Conservation (phyloP, 2,113 vertebrate species). For the Campylomormyrus tamandua region DNA sequence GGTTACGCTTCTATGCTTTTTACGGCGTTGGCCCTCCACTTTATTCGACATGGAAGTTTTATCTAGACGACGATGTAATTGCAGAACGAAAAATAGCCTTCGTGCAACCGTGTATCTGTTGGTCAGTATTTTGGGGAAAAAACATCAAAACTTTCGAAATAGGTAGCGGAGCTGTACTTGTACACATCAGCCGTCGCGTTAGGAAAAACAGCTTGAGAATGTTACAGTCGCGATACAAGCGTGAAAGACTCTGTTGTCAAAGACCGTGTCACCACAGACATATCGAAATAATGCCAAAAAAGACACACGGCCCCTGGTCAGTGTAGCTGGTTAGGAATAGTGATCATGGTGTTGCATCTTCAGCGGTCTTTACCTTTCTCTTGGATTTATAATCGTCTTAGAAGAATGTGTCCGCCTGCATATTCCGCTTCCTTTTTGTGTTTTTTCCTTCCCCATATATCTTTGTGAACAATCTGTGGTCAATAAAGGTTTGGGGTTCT, state of each 20-base stretch:
- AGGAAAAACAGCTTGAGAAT: not conserved
- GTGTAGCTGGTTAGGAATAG: constrained; percentile 27
- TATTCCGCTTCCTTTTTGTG: constrained; percentile 53
- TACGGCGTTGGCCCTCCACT: not conserved
- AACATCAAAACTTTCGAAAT: not conserved
- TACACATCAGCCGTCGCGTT: not conserved
- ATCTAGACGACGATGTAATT: not conserved
- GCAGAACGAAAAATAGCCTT: not conserved
- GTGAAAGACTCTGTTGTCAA: not conserved
- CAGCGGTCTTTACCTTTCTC: constrained; percentile 53
- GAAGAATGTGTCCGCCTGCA: constrained; percentile 55
- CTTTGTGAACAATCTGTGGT: constrained; percentile 64
- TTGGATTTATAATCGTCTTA: constrained; percentile 26
- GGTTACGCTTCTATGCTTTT: not conserved
- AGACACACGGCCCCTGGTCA: constrained; percentile 36
- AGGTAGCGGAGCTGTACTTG: not conserved
- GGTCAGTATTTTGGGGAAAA: not conserved
- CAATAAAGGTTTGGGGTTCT: constrained; percentile 65
- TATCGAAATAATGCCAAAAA: constrained; percentile 43
- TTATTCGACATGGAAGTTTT: not conserved
- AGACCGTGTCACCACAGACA: constrained; percentile 33
- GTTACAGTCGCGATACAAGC: not conserved
- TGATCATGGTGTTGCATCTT: constrained; percentile 44
- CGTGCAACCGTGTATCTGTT: not conserved
- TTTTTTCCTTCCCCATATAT: constrained; percentile 58